These are phyloP conservation scores for Chrysina gloriosa DNA, from an alignment of 2,888 invertebrate genomes.

Conservation along the genomic window DNA sequence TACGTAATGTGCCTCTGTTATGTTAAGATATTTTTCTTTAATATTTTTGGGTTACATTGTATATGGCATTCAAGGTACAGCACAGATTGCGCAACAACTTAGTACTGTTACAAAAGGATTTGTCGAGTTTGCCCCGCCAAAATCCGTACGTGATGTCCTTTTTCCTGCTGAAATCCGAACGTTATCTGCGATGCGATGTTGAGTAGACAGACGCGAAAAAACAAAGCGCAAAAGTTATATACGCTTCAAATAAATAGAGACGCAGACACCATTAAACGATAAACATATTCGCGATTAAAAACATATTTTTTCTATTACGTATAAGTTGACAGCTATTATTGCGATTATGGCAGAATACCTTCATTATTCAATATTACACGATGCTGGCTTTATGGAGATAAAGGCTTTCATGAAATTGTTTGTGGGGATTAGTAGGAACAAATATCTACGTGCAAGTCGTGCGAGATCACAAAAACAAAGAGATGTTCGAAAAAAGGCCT, in stretches of 20 bases:
- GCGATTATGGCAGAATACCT: neutral
- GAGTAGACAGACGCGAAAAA: slow-evolving; percentile 14
- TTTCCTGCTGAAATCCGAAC: neutral
- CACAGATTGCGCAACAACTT: slow-evolving; percentile 9
- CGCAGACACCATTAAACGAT: slow-evolving; percentile 15
- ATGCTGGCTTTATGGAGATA: neutral
- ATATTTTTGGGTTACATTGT: slow-evolving; percentile 26
- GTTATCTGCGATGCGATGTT: neutral
- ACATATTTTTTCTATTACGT: slow-evolving; percentile 27
- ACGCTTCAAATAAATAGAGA: slow-evolving; percentile 35
- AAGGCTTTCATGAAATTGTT: no score
- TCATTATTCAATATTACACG: no score
- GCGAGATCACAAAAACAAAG: neutral
- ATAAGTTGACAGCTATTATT: neutral
- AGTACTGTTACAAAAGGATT: slow-evolving; percentile 23
- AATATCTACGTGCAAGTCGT: neutral
- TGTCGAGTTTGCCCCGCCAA: neutral
- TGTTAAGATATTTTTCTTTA: slow-evolving; percentile 42
- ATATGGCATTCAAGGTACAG: slow-evolving; percentile 8
- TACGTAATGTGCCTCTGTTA: slow-evolving; percentile 59
- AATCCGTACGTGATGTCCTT: neutral
- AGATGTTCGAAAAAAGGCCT: neutral
- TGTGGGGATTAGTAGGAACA: no score
- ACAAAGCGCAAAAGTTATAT: slow-evolving; percentile 34
- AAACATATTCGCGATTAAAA: slow-evolving; percentile 21